Evolutionary conservation across 2,113 vertebrate species (phyloP), one percentile per base, ranked within the genome.

Genomic region (Phodopus roborovskii): DNA sequence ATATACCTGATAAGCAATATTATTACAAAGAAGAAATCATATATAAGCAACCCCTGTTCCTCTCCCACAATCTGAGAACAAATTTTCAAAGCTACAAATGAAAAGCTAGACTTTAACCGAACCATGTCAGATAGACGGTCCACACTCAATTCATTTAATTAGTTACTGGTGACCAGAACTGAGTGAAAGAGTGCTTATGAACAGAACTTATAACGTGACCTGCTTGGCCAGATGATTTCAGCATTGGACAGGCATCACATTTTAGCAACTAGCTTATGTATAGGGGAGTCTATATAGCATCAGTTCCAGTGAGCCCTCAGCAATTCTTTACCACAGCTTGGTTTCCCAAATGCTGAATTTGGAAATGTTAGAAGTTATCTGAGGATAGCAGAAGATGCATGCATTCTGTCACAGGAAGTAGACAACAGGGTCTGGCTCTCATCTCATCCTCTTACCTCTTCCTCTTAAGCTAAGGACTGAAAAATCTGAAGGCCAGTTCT

Each of bases 141-240:
- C 90, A 93, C 13, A 39, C 15, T 50, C 4, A 64, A 73, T 94
- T 86, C 70, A n/a, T 89, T 96, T 92, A 11, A 45, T 92, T 64
- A 81, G 26, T 26, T 8, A 36, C 50, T 5, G 0, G 3, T 42
- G 26, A 91, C 20, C 5, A 7, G 22, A 58, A 2, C 33, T 56
- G 7, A 87, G 33, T 19, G 28, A 90, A 20, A 74, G 11, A 62
- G 45, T 86, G 30, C n/a, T 92, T 66, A 7, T 50, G 22, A 36
- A 26, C 17, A 20, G 6, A 26, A 53, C 71, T 74, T 45, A 22
- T 33, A 62, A 42, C 28, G 20, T 22, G 24, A 56, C 71, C 24
- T 42, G 0, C 50, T 4, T 50, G 60, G 19, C 5, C 26, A 33
- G 30, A 22, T 50, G 7, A 56, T 79, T 66, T 85, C 70, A 64